Evolutionary conservation across 2,888 invertebrate genomes (phyloP).

Genomic region (Arrhopalites spinosus): DNA sequence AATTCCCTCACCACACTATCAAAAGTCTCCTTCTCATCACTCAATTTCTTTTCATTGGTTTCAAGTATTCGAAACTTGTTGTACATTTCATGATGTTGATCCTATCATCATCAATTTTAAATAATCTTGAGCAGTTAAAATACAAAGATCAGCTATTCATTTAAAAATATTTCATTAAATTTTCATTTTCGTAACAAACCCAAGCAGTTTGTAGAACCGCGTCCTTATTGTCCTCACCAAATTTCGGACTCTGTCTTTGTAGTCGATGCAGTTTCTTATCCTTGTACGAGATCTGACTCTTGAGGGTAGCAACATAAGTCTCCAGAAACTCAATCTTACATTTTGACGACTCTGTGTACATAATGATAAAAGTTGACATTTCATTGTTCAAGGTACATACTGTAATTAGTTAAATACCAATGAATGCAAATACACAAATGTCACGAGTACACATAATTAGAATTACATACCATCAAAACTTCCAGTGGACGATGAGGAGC

Average conservation of each 20-base stretch:
- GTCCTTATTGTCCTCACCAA: not conserved
- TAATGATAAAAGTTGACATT: too few relatives aligned
- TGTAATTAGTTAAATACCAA: too few relatives aligned
- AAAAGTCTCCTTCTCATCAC: not conserved
- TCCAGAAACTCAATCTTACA: not conserved
- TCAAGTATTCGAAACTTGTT: not conserved
- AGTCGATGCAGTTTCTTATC: constrained; percentile 9
- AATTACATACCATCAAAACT: too few relatives aligned
- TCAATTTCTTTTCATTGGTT: constrained; percentile 1
- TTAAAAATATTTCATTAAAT: not conserved
- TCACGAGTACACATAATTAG: too few relatives aligned
- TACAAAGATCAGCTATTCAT: too few relatives aligned
- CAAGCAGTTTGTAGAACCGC: not conserved
- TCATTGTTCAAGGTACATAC: too few relatives aligned
- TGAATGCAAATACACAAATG: too few relatives aligned
- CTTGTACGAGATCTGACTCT: constrained; percentile 1
- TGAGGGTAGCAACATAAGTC: not conserved
- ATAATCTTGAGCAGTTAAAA: not conserved
- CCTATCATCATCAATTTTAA: not conserved
- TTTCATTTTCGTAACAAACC: not conserved
- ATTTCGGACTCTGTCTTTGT: not conserved
- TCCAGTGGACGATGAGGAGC: too few relatives aligned
- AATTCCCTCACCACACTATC: not conserved
- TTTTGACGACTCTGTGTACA: too few relatives aligned
- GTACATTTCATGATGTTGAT: not conserved